Evolutionary conservation across 2,113 vertebrate genomes (phyloP), one percentile per base, ranked within the genome.

Genomic region (Hippocampus zosterae): DNA sequence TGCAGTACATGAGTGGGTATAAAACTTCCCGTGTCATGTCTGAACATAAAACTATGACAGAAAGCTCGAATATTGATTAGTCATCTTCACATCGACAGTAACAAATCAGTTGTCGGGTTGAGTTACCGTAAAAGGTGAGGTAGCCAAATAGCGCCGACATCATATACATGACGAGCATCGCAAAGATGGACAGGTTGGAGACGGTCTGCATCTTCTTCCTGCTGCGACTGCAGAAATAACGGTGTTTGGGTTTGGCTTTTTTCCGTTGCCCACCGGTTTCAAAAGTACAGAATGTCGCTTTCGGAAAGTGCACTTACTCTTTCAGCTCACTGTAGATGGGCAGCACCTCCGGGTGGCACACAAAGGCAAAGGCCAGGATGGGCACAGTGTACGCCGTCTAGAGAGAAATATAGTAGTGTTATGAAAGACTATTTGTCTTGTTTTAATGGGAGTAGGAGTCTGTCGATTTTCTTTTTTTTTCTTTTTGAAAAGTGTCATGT

Each of bases 281-380:
- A 27, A 57, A 57, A 13, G 11, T 56, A 56, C 25, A 56, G 23
- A 25, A 6, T 57, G 55, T 16, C 12, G 10, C 15, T 19, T 50
- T 50, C 23, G 19, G 21, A 42, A 56, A 56, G 19, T 27, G 0
- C 11, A 59, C 94, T 94, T 91, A 99, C 97, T 96, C 93, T 94
- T 95, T 99, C 33, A 99, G 94, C 89, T 99, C 97, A 67, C 96
- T 99, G 94, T 98, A 99, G 92, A 99, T 98, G 41, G 97, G 97
- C 78, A 99, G 92, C 53, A 99, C 94, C 78, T 99, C 97, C 0
- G 97, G 97, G 69, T 99, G 97, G 85, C 97, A 99, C 74, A 99
- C 97, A 48, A 99, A 99, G 44, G 97, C 95, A 84, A 99, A 99
- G 37, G 95, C 96, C 81, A 99, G 90, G 85, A 99, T 99, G 46